Base-by-base conservation (phyloP, 2,888 invertebrate genomes). In the Bellardia bayeri region DNA sequence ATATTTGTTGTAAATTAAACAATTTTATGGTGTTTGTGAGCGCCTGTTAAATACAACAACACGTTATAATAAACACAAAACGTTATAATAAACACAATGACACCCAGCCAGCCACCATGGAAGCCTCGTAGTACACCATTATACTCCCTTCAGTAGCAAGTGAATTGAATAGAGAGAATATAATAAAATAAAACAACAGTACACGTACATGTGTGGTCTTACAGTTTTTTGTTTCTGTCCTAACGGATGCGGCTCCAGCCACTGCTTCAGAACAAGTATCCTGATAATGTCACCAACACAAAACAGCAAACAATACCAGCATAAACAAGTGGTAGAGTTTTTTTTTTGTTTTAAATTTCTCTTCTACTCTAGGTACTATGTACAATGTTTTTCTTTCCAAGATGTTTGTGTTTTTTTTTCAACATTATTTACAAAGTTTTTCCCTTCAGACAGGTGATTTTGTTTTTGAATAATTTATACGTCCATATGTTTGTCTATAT, bases 1-100 rank as follows among this genome's bases (percentile, higher is more conserved):
- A 69, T 66, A 83, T 81, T 86, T 83, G 40, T 86, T 83, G 40
- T 83, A 71, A 86, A 80, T 86, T 79, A 86, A 83, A 80, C 42
- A 71, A 68, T 76, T 87, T 76, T 54, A 66, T 71, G 71, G 56
- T 84, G 87, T 71, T 83, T 14, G 42, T 79, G 61, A 69, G 45
- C 51, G 76, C 58, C 58, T 75, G 64, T 54, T 82, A 74, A 63
- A 54, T 40, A 33, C 45, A 56, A 63, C 75, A 75, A 82, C 13
- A 78, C n/a, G n/a, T n/a, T n/a, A n/a, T n/a, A n/a, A 51, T 7
- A 69, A 64, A 16, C 37, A 76, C 23, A 61, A 58, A 37, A 82
- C 76, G 23, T 23, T 8, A 72, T 16, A 66, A 66, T 54, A 69
- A 54, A 64, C 54, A 71, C 63, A 69, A 72, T 66, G 30, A 75